Evolutionary conservation across 2,113 vertebrate species (phyloP), one percentile per base, ranked within the genome.

Genomic region (Arothron firmamentum): DNA sequence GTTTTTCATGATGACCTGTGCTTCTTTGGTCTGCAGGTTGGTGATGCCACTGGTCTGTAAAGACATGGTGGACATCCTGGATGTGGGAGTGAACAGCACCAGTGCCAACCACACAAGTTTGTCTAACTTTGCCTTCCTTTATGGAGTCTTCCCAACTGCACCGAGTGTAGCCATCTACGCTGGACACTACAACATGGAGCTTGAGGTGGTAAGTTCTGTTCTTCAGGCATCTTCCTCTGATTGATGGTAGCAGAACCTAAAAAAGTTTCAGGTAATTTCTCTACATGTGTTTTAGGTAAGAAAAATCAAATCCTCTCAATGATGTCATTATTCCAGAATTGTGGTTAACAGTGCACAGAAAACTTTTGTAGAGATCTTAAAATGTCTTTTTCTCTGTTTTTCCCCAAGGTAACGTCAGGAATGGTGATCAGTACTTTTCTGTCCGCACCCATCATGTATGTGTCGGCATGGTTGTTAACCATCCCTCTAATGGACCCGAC

Each of bases 351-450:
- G 31, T 38, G 34, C 11, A 28, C 25, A 7, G 25, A 12, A 38
- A 9, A 12, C 34, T 38, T 38, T 38, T 38, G 34, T 38, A 10
- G 34, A 38, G 10, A 38, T 18, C 34, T 18, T 49, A 13, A 16
- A 12, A 3, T 42, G 0, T 68, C 19, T 34, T 10, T 43, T 2
- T 51, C 7, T 48, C 20, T 54, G 6, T 15, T 18, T 19, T 51
- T 12, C 31, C 45, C 70, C 17, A 58, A 99, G 97, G 91, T 99
- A 65, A 96, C 96, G 28, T 94, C 96, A 34, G 96, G 97, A 58
- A 98, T 99, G 96, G 95, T 99, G 6, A 95, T 99, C 82, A 95
- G 96, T 74, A 98, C 95, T 0, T 95, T 99, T 72, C 92, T 98
- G 46, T 99, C 97, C 51, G 97, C 97, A 0, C 97, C 97, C 1